Evolutionary conservation across 2,888 invertebrate species (phyloP).

Genomic region (Eristalis arbustorum): DNA sequence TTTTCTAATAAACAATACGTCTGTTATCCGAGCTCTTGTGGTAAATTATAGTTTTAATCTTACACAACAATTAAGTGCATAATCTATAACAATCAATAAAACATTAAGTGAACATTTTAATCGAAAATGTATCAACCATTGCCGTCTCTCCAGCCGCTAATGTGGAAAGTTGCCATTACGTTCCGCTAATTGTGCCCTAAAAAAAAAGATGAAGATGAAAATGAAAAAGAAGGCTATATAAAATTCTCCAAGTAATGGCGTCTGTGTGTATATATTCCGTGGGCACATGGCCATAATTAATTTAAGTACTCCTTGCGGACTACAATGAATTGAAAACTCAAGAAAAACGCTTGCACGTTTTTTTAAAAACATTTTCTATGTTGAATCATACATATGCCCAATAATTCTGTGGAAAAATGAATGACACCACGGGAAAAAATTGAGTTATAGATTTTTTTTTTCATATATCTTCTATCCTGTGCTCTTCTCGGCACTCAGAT

Average conservation of each 20-base stretch:
- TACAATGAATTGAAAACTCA: background rate
- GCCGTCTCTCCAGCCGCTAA: conserved; percentile 54
- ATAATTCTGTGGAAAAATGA: conserved; percentile 35
- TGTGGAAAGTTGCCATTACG: conserved; percentile 69
- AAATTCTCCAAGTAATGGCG: conserved; percentile 66
- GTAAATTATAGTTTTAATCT: conserved; percentile 67
- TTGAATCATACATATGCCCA: background rate
- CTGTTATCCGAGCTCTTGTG: conserved; percentile 64
- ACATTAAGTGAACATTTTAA: conserved; percentile 46
- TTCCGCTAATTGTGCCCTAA: conserved; percentile 59
- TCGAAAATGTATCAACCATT: conserved; percentile 12
- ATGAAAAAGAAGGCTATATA: conserved; percentile 35
- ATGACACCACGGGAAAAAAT: conserved; percentile 42
- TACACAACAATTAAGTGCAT: conserved; percentile 57
- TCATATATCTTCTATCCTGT: background rate
- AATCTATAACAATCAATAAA: conserved; percentile 23
- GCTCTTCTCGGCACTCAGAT: conserved; percentile 30
- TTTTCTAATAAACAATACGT: conserved; percentile 64
- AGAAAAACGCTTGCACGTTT: background rate
- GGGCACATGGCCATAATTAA: conserved; percentile 64
- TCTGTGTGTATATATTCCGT: conserved; percentile 62
- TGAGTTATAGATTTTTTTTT: conserved; percentile 57
- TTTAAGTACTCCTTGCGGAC: conserved; percentile 1
- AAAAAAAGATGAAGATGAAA: conserved; percentile 22
- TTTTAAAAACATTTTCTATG: conserved; percentile 13